These are phyloP conservation scores for Emesis russula DNA, from an alignment of 2,888 invertebrate genomes.

Conservation along the genomic window DNA sequence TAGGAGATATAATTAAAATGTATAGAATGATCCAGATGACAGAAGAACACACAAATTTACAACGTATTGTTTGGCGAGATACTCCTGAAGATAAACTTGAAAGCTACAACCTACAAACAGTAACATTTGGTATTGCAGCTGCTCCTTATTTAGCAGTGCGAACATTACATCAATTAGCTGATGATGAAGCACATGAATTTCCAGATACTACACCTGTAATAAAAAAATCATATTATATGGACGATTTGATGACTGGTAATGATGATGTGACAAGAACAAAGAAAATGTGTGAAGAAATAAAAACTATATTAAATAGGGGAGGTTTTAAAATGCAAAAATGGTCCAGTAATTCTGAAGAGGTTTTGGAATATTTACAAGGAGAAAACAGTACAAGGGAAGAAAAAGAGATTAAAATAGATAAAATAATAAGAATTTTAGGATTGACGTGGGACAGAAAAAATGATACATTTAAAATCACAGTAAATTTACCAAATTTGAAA, in stretches of 20 bases:
- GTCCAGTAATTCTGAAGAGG: conserved; percentile 64
- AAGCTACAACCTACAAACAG: conserved; percentile 43
- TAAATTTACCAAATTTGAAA: conserved; percentile 38
- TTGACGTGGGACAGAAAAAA: conserved; percentile 39
- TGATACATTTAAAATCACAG: conserved; percentile 43
- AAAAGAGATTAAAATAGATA: conserved; percentile 50
- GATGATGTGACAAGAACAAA: conserved; percentile 59
- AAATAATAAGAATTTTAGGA: conserved; percentile 37
- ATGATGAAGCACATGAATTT: conserved; percentile 76
- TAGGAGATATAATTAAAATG: conserved; percentile 87
- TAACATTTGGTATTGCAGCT: conserved; percentile 61
- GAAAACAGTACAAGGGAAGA: conserved; percentile 17
- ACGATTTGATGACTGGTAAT: conserved; percentile 81
- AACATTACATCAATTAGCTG: conserved; percentile 84
- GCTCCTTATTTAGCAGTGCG: conserved; percentile 88
- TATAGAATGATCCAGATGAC: conserved; percentile 83
- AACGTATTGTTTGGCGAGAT: conserved; percentile 78
- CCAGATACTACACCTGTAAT: conserved; percentile 67
- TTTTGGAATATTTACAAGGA: conserved; percentile 40
- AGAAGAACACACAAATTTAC: conserved; percentile 77
- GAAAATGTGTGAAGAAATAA: conserved; percentile 63
- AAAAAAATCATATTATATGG: conserved; percentile 78
- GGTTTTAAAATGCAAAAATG: conserved; percentile 89
- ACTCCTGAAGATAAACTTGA: conserved; percentile 20
- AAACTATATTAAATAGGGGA: conserved; percentile 79